Evolutionary conservation across 2,113 vertebrate species (phyloP).

Genomic region (Grus americana): DNA sequence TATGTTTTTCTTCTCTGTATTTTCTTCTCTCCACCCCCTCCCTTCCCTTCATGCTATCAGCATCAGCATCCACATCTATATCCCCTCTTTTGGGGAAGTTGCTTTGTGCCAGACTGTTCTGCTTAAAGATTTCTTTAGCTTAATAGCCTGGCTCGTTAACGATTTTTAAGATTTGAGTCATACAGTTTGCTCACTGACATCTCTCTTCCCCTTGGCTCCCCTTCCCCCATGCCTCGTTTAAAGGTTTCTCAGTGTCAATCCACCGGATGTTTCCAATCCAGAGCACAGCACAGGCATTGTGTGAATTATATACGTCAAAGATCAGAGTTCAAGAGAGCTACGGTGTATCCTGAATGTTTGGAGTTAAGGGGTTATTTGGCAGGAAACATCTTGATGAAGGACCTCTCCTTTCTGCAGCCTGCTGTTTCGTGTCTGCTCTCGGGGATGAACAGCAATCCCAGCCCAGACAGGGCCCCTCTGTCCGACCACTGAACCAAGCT

Average conservation of each 20-base stretch:
- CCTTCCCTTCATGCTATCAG: not conserved
- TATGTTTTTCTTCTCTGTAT: not conserved
- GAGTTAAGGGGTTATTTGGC: conserved; percentile 25
- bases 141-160: not conserved
- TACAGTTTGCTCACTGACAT: not conserved
- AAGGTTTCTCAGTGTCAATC: not conserved
- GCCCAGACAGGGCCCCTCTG: conserved; percentile 46
- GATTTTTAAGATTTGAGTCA: not conserved
- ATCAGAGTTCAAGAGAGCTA: not conserved
- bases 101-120: not conserved
- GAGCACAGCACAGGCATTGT: conserved; percentile 20
- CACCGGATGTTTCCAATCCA: not conserved
- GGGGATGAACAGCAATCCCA: not conserved
- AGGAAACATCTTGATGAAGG: conserved; percentile 22
- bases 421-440: not conserved
- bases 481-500: not conserved
- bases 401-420: conserved; percentile 20
- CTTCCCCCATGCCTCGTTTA: not conserved
- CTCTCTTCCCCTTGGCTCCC: not conserved
- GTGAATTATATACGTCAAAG: not conserved
- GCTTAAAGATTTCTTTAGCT: not conserved
- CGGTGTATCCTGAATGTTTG: not conserved
- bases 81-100: not conserved
- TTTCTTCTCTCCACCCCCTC: not conserved
- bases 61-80: not conserved